A percentile compares a stretch with the other conserved stretches of the same genome.
Conservation (phyloP, 2,113 vertebrate species). For the Candoia aspera region DNA sequence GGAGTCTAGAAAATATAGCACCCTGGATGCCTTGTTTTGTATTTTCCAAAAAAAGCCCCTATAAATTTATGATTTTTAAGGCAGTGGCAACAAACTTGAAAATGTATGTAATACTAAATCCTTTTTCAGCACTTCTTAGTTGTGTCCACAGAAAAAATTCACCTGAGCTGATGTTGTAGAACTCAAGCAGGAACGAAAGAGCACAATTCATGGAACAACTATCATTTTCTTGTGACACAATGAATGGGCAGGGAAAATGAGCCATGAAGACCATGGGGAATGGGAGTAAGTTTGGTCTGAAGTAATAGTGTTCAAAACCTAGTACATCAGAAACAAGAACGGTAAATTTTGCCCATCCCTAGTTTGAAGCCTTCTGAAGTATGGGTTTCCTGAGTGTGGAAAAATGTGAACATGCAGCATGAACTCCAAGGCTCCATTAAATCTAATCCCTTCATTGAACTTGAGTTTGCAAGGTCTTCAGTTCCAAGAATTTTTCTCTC, state of each 20-base stretch:
- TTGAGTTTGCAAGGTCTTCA: neutral
- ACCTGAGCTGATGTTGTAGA: neutral
- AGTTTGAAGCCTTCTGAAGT: neutral
- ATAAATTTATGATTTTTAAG: neutral
- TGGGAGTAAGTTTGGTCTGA: neutral
- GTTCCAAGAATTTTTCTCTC: neutral
- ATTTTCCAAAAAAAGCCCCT: neutral
- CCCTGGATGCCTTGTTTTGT: no score
- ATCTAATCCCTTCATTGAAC: neutral
- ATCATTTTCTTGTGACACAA: neutral
- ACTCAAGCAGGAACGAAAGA: neutral
- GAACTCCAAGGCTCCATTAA: neutral
- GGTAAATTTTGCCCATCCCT: neutral
- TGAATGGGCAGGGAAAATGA: neutral
- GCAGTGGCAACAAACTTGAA: neutral
- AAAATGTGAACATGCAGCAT: neutral
- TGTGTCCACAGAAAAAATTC: neutral
- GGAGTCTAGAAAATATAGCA: neutral
- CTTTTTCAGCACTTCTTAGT: no score
- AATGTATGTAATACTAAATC: neutral
- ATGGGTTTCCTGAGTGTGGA: neutral
- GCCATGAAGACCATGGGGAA: neutral
- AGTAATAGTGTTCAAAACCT: neutral
- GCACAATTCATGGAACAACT: neutral
- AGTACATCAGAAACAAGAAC: neutral